These are phyloP conservation scores for Copidosoma floridanum DNA, from an alignment of 1,140 invertebrate species.

Conservation along the genomic window DNA sequence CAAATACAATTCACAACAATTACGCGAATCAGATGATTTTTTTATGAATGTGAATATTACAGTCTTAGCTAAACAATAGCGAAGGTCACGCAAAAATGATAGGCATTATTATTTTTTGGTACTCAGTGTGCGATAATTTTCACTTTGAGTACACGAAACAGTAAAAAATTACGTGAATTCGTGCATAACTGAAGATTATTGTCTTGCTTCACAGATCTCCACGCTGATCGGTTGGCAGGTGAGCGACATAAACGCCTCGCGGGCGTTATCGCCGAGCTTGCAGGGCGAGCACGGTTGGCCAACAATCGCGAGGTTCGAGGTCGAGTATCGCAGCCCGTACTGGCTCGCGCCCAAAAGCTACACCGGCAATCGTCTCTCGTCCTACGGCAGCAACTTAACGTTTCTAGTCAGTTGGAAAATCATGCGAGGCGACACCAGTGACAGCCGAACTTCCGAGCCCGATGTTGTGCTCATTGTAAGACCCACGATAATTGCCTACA, in stretches of 20 bases:
- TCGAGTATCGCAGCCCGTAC: slow-evolving; percentile 77
- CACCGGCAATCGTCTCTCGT: slow-evolving; percentile 71
- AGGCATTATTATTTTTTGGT: no score
- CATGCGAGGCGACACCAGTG: slow-evolving; percentile 84
- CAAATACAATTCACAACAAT: no score
- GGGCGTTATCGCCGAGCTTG: slow-evolving; percentile 54
- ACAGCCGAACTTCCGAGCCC: slow-evolving; percentile 76
- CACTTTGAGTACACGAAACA: no score
- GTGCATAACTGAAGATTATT: no score
- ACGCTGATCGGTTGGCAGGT: slow-evolving; percentile 65
- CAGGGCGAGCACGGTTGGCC: slow-evolving; percentile 60
- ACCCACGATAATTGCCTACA: slow-evolving; percentile 15
- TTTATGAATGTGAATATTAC: no score
- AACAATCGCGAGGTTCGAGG: slow-evolving; percentile 65
- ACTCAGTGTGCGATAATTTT: no score
- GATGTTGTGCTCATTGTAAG: slow-evolving; percentile 82
- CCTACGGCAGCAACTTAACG: slow-evolving; percentile 80
- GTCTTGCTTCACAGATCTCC: slow-evolving; percentile 60
- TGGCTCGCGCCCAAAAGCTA: slow-evolving; percentile 82
- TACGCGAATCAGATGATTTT: no score
- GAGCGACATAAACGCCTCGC: slow-evolving; percentile 61
- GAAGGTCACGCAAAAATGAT: no score
- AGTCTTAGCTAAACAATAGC: no score
- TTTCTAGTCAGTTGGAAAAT: slow-evolving; percentile 82
- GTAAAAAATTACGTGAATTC: no score